A percentile compares a stretch with the other conserved stretches of the same genome.
These are phyloP conservation scores for Mesorhabditis spiculigera DNA, from an alignment of 2,888 invertebrate genomes.

Conservation along the genomic window DNA sequence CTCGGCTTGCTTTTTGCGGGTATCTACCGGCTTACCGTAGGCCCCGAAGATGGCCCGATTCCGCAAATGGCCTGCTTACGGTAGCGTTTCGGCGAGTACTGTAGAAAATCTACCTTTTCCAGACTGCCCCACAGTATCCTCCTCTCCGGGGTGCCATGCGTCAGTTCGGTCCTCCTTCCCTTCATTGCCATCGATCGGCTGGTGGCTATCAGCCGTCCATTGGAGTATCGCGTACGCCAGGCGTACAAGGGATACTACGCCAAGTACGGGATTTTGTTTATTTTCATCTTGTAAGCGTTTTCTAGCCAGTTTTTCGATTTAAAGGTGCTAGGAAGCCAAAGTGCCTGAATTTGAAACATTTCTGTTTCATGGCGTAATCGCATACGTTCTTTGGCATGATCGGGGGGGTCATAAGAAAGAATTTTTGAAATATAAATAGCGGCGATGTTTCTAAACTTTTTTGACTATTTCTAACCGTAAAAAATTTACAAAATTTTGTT, in stretches of 20 bases:
- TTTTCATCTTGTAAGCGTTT: not conserved
- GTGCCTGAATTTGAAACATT: no score
- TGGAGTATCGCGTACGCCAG: not conserved
- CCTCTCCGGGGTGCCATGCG: not conserved
- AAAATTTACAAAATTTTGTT: no score
- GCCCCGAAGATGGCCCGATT: not conserved
- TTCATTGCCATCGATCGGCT: slow-evolving; percentile 4
- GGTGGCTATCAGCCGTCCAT: slow-evolving; percentile 5
- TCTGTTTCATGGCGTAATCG: no score
- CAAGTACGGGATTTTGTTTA: slow-evolving; percentile 1
- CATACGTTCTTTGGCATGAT: no score
- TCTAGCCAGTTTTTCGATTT: no score
- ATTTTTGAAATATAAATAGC: no score
- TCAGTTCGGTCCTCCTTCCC: not conserved
- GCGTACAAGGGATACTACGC: slow-evolving; percentile 6
- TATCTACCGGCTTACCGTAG: not conserved
- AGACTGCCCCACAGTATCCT: slow-evolving; percentile 4
- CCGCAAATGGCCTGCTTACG: not conserved
- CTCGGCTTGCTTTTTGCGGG: not conserved
- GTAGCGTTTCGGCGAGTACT: not conserved
- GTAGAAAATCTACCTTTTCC: not conserved
- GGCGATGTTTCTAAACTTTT: no score
- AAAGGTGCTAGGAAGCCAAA: no score
- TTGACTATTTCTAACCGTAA: no score
- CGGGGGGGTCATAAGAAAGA: no score